Percentiles rank a stretch among this genome's conserved stretches.
These are phyloP conservation scores for Dreissena rostriformis DNA, from an alignment of 1,140 invertebrate genomes.

Conservation along the genomic window DNA sequence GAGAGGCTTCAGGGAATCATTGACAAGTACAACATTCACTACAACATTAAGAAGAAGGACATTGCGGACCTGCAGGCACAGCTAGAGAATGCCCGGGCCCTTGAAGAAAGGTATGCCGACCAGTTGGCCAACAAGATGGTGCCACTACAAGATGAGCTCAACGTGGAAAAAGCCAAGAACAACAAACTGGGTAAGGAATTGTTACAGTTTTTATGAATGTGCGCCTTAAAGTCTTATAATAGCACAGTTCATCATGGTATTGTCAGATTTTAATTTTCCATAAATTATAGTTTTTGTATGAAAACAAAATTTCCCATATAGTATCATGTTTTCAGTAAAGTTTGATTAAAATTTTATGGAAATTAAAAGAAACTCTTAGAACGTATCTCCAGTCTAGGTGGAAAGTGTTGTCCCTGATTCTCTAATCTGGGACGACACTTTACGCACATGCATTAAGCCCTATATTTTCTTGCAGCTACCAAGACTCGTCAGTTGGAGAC, in stretches of 20 bases:
- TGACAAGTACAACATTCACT: conserved; percentile 60
- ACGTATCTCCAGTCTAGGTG: background rate
- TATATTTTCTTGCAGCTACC: conserved; percentile 44
- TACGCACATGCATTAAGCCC: too few species aligned
- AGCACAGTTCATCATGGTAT: too few species aligned
- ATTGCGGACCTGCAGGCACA: conserved; percentile 18
- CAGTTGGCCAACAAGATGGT: background rate
- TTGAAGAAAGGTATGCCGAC: conserved; percentile 44
- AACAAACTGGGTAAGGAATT: conserved; percentile 59
- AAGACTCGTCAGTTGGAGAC: conserved; percentile 59
- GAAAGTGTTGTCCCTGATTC: background rate
- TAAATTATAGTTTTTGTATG: too few species aligned
- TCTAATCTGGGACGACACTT: background rate
- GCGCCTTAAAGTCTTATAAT: too few species aligned
- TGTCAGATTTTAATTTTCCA: too few species aligned
- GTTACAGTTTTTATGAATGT: too few species aligned
- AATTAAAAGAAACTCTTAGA: background rate
- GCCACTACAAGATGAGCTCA: conserved; percentile 49
- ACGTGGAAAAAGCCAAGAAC: conserved; percentile 56
- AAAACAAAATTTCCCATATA: too few species aligned
- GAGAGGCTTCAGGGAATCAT: conserved; percentile 52
- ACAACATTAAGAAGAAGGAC: conserved; percentile 63
- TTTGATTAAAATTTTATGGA: too few species aligned
- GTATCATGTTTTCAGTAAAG: too few species aligned
- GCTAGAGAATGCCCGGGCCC: conserved; percentile 13